phyloP scores from a whole-genome alignment of 2,888 invertebrate species.

The Plutella xylostella region DNA sequence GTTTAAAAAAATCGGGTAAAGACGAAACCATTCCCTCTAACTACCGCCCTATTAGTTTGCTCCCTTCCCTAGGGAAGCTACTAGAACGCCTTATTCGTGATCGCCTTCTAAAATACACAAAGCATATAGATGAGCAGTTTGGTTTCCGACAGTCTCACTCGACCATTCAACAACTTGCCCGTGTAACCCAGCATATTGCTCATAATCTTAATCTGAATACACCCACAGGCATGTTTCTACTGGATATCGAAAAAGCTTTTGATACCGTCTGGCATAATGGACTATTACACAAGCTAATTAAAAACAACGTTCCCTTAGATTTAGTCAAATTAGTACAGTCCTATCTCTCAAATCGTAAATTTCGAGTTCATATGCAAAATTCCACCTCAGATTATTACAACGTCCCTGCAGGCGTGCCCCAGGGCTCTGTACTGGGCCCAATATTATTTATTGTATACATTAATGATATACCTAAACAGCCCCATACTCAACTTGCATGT shows the following conservation, averaged over 20 bases:
- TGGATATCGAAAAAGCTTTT: not conserved
- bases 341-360: not conserved
- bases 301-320: not conserved
- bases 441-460: not conserved
- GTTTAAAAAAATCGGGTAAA: not conserved
- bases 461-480: not conserved
- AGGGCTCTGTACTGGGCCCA: not conserved
- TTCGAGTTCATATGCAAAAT: not conserved
- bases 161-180: not conserved
- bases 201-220: constrained; percentile 10
- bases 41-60: not conserved
- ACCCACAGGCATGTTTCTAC: constrained; percentile 11
- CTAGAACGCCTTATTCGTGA: not conserved
- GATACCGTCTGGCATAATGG: not conserved
- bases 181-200: not conserved
- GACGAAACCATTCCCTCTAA: not conserved
- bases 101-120: not conserved
- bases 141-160: not conserved
- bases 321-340: not conserved
- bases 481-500: not conserved
- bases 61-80: not conserved
- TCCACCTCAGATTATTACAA: not conserved
- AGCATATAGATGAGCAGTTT: not conserved
- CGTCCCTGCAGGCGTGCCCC: not conserved
- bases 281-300: not conserved